A percentile compares a stretch with the other conserved stretches of the same genome.
These are phyloP conservation scores for Leptinotarsa peninsularis DNA, from an alignment of 2,888 invertebrate species.

Conservation along the genomic window DNA sequence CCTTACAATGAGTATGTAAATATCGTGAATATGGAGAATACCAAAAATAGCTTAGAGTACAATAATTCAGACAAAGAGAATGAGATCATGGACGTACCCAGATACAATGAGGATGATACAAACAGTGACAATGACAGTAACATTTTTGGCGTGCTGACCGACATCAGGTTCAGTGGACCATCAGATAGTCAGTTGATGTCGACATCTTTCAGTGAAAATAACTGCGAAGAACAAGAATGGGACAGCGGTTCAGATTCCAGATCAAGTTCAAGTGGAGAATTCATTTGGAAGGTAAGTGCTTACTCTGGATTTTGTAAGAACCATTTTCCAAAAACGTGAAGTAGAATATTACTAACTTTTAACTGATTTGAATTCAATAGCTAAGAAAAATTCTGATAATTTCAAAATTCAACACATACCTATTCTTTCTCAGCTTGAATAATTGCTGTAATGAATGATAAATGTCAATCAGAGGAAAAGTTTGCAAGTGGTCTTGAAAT, in stretches of 20 bases:
- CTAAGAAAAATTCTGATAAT: too few species aligned
- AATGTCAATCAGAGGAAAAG: too few species aligned
- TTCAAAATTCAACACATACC: too few species aligned
- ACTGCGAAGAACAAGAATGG: constrained; percentile 73
- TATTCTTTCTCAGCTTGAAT: too few species aligned
- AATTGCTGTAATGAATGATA: too few species aligned
- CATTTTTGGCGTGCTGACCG: constrained; percentile 62
- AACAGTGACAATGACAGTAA: constrained; percentile 49
- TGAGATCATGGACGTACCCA: constrained; percentile 59
- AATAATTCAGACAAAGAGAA: constrained; percentile 64
- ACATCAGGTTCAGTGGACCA: constrained; percentile 65
- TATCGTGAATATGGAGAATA: constrained; percentile 54
- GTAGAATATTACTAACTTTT: too few species aligned
- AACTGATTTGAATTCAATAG: background rate
- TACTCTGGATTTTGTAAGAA: background rate
- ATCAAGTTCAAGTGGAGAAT: constrained; percentile 82
- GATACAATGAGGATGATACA: constrained; percentile 43
- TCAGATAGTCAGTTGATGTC: constrained; percentile 65
- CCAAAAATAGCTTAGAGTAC: constrained; percentile 50
- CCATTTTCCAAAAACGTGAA: too few species aligned
- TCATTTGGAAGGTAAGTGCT: constrained; percentile 79
- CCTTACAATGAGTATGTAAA: constrained; percentile 57
- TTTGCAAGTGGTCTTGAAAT: too few species aligned
- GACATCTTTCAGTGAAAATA: constrained; percentile 68
- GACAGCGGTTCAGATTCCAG: constrained; percentile 78